phyloP scores from a whole-genome alignment of 1,140 invertebrate species.

The Thaumetopoea pityocampa region DNA sequence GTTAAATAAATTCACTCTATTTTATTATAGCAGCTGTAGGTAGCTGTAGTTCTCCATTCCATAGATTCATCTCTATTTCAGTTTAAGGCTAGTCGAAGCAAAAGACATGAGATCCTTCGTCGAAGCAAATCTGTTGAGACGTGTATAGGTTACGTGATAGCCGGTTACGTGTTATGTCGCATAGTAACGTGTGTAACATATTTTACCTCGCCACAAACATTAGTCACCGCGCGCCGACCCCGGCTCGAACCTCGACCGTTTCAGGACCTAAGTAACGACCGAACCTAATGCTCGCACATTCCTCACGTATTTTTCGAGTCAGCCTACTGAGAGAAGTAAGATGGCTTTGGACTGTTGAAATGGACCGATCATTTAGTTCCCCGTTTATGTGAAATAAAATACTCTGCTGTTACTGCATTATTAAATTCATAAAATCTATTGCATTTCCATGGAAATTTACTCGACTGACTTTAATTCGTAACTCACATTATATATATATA shows the following conservation, averaged over 20 bases:
- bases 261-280: slow-evolving; percentile 45
- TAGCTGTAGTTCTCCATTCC: no score
- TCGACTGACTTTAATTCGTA: no score
- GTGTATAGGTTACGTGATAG: slow-evolving; percentile 19
- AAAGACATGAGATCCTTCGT: no score
- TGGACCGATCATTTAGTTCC: slow-evolving; percentile 20
- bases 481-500: no score
- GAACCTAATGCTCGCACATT: slow-evolving; percentile 46
- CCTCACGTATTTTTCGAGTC: slow-evolving; percentile 44
- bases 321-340: slow-evolving; percentile 27
- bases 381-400: slow-evolving; percentile 12
- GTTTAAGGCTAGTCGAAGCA: no score
- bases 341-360: slow-evolving; percentile 27
- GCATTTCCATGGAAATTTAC: no score
- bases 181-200: slow-evolving; percentile 38
- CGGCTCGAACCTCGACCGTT: slow-evolving; percentile 31
- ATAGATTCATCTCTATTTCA: no score
- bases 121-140: no score
- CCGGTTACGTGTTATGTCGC: slow-evolving; percentile 31
- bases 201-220: slow-evolving; percentile 43
- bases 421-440: slow-evolving; percentile 9
- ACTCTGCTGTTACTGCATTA: slow-evolving; percentile 11
- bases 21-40: no score
- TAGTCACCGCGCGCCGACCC: slow-evolving; percentile 36
- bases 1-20: no score